These are phyloP conservation scores for Podarcis lilfordi DNA, from an alignment of 2,797 vertebrate species.

Conservation along the genomic window DNA sequence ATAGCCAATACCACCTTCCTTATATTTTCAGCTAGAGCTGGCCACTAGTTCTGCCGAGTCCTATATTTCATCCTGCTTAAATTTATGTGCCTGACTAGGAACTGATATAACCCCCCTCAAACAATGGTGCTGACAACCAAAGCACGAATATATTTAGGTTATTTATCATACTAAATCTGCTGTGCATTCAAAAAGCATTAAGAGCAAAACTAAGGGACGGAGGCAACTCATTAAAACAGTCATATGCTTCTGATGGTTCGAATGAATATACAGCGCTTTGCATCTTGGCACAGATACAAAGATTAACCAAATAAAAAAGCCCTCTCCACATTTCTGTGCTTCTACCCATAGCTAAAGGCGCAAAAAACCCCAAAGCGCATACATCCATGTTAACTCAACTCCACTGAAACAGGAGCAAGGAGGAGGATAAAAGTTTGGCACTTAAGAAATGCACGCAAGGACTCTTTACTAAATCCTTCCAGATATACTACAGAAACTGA, in stretches of 20 bases:
- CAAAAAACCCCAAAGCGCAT: constrained; percentile 12
- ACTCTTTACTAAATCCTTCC: constrained; percentile 50
- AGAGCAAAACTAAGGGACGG: not conserved
- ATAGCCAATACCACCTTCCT: not conserved
- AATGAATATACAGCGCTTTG: not conserved
- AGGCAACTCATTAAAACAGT: constrained; percentile 8
- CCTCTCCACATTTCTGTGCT: not conserved
- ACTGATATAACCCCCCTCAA: not conserved
- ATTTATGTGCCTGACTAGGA: not conserved
- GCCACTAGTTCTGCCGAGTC: not conserved
- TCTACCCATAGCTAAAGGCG: not conserved
- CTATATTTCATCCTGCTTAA: not conserved
- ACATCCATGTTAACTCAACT: constrained; percentile 30
- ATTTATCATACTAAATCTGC: not conserved
- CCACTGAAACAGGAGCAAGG: constrained; percentile 51
- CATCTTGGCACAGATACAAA: not conserved
- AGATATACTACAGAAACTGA: constrained; percentile 43
- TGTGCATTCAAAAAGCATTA: not conserved
- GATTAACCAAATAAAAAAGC: constrained; percentile 21
- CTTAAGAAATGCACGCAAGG: constrained; percentile 52
- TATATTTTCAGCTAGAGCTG: not conserved
- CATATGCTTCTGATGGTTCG: not conserved
- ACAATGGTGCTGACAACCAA: not conserved
- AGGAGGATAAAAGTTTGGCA: constrained; percentile 56
- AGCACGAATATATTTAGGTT: not conserved